Base-by-base conservation (phyloP, 2,888 invertebrate genomes). In the Acutogordius australiensis region DNA sequence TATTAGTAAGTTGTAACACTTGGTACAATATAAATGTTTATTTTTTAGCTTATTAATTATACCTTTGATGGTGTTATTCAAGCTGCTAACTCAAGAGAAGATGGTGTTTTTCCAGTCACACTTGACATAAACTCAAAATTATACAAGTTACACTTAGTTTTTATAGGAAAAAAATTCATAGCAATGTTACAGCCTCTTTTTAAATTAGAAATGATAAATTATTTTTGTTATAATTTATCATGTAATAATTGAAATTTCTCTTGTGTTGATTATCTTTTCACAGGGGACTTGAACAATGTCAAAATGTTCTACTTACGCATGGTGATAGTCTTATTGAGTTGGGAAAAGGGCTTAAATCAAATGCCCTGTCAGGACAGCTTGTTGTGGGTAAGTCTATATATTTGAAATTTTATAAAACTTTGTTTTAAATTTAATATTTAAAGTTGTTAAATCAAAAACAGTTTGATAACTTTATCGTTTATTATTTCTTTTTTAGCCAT, bases 271-370 rank as follows among this genome's bases (percentile, higher is more conserved):
- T 37, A 37, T 13, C 18, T 37, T 37, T 8, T 37, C 8, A 37
- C 37, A 90, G 90, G 69, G 82, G 84, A 63, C 75, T 91, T 67
- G 81, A 82, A 62, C 81, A 82, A 68, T 78, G 79, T 64, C 87
- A 91, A 74, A 77, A 80, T 64, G 94, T 94, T 59, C 75, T 99
- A 57, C 75, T 97, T 64, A 97, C 97, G 0, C 97, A 99, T 73
- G 94, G 94, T 28, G 97, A 97, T 75, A 84, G 86, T 69, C 81
- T 97, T 63, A 83, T 84, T 66, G 81, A 81, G 68, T 79, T 90
- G 28, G 90, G 90, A 30, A 82, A 87, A 58, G 78, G 79, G 64
- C 85, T 97, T 72, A 80, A 81, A 67, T 76, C 82, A 26, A 81
- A 84, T 61, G 91, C 87, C 45, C 80, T 65, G 2, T 72, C 70